Conservation (phyloP, 2,113 vertebrate genomes). For the Grallaria varia region DNA sequence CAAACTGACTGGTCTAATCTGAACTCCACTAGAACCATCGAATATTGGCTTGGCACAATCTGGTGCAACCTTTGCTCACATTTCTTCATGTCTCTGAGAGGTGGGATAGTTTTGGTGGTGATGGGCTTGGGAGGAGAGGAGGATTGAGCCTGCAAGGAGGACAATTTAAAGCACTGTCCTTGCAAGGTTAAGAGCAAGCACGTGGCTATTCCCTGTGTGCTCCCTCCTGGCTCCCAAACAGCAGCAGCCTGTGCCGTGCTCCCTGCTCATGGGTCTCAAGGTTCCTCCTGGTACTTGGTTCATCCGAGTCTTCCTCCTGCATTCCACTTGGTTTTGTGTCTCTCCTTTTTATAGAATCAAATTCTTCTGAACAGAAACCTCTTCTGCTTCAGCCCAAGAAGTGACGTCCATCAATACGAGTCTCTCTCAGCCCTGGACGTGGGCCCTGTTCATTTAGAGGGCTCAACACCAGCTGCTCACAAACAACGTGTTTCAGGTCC, state of each 20-base stretch:
- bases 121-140: neutral
- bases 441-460: neutral
- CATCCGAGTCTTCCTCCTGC: neutral
- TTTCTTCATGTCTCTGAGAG: neutral
- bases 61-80: neutral
- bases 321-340: rapidly evolving
- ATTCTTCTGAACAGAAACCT: neutral
- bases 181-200: neutral
- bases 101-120: neutral
- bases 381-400: neutral
- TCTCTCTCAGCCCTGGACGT: neutral
- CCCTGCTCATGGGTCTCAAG: neutral
- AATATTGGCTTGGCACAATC: neutral
- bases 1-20: neutral
- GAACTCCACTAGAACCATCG: neutral
- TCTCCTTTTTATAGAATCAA: neutral
- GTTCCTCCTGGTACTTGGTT: neutral
- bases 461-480: neutral
- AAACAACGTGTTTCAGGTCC: neutral
- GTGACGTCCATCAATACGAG: neutral
- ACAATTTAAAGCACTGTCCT: neutral
- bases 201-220: rapidly evolving
- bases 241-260: neutral
- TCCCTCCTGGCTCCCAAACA: neutral
- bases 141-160: neutral